phyloP scores from a whole-genome alignment of 2,888 invertebrate species.

The Tenthredo distinguenda region DNA sequence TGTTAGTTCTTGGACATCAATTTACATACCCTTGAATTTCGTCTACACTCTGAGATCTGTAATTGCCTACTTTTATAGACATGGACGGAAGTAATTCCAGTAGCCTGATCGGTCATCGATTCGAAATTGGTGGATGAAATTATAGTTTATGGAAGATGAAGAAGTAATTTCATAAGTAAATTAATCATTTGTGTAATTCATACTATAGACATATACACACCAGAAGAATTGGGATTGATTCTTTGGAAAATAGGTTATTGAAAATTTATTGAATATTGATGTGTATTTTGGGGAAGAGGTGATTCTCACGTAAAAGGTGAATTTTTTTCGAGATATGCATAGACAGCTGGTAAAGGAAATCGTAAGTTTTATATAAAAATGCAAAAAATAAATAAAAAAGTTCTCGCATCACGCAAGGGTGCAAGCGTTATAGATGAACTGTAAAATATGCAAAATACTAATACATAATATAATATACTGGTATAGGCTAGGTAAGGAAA shows the following conservation, averaged over 20 bases:
- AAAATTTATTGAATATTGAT: slow-evolving; percentile 18
- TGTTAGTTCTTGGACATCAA: neutral
- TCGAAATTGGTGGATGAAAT: neutral
- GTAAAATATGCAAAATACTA: slow-evolving; percentile 23
- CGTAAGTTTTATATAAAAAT: slow-evolving; percentile 23
- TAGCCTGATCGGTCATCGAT: neutral
- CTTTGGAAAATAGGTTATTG: neutral
- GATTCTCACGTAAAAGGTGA: neutral
- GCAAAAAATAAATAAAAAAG: neutral
- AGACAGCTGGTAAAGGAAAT: neutral
- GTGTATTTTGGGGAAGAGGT: neutral
- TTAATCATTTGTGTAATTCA: neutral
- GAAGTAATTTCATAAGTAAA: neutral
- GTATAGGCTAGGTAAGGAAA: slow-evolving; percentile 2
- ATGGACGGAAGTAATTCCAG: neutral
- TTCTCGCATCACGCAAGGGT: neutral
- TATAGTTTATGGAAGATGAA: neutral
- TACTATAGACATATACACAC: neutral
- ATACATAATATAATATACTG: neutral
- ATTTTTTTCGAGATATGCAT: neutral
- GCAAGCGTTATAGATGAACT: neutral
- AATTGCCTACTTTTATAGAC: slow-evolving; percentile 25
- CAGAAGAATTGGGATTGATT: neutral
- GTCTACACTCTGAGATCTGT: neutral
- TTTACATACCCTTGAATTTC: neutral